Evolutionary conservation across 2,888 invertebrate species (phyloP).

Genomic region (Agelastica alni): DNA sequence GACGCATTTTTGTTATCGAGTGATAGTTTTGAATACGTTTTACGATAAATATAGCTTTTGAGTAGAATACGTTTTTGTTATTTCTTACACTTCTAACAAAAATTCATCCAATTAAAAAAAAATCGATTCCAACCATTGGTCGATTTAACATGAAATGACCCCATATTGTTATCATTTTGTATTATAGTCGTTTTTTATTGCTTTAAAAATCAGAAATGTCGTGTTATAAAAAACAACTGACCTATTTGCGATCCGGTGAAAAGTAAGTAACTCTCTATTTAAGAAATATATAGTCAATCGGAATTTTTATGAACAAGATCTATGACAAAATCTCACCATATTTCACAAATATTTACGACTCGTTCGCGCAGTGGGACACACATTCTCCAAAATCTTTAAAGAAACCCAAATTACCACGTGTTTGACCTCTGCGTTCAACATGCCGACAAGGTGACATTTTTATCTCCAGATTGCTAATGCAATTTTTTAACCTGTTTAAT

Average conservation of each 20-base stretch:
- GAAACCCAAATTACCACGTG: conserved; percentile 36
- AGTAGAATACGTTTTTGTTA: too few species aligned
- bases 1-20: too few species aligned
- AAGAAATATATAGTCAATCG: conserved; percentile 17
- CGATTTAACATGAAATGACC: too few species aligned
- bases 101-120: too few species aligned
- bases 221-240: neutral
- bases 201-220: too few species aligned
- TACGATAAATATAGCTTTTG: too few species aligned
- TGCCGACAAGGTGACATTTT: conserved; percentile 36
- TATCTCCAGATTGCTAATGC: conserved; percentile 22
- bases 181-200: too few species aligned
- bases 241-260: neutral
- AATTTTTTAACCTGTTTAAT: conserved; percentile 23
- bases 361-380: conserved; percentile 34
- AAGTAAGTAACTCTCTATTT: conserved; percentile 8
- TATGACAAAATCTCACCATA: conserved; percentile 33
- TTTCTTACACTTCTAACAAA: too few species aligned
- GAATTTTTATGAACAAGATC: conserved; percentile 27
- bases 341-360: conserved; percentile 38
- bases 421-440: conserved; percentile 35
- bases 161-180: too few species aligned
- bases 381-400: conserved; percentile 37
- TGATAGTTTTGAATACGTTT: too few species aligned
- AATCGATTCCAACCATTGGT: too few species aligned